These are phyloP conservation scores for Anthopleura sola DNA, from an alignment of 64 coral and sea anemone genomes.

Conservation along the genomic window DNA sequence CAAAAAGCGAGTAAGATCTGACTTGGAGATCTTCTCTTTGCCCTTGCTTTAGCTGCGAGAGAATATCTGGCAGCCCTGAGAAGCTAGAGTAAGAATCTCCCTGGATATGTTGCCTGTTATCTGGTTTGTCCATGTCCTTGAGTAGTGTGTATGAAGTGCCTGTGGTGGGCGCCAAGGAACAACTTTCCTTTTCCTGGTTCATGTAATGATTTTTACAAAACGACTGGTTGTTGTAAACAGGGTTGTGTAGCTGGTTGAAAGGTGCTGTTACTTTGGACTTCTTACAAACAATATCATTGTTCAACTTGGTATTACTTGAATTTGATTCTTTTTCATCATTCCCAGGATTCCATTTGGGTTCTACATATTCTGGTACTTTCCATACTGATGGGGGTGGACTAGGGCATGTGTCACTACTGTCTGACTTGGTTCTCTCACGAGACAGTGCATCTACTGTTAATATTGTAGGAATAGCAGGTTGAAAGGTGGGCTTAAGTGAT, in stretches of 20 bases:
- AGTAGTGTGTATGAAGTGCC: slow-evolving; percentile 32
- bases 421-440: slow-evolving; percentile 72
- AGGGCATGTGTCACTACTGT: slow-evolving; percentile 61
- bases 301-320: slow-evolving; percentile 45
- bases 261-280: slow-evolving; percentile 72
- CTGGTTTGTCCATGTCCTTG: slow-evolving; percentile 87
- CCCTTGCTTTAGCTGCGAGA: slow-evolving; percentile 65
- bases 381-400: slow-evolving; percentile 98
- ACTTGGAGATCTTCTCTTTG: slow-evolving; percentile 31
- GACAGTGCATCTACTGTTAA: slow-evolving; percentile 41
- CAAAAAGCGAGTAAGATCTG: slow-evolving; percentile 94
- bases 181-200: slow-evolving; percentile 70
- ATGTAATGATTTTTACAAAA: slow-evolving; percentile 96
- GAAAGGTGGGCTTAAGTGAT: slow-evolving; percentile 28
- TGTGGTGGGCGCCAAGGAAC: background rate
- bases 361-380: slow-evolving; percentile 99
- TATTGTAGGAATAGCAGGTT: slow-evolving; percentile 32
- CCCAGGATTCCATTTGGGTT: slow-evolving; percentile 94
- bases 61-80: slow-evolving; percentile 79
- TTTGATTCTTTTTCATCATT: slow-evolving; percentile 40
- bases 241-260: slow-evolving; percentile 96
- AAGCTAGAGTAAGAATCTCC: slow-evolving; percentile 78
- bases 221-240: slow-evolving; percentile 60
- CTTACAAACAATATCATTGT: slow-evolving; percentile 88
- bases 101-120: slow-evolving; percentile 69